phyloP scores from a whole-genome alignment of 2,797 vertebrate species.

The Neosalanx taihuensis region DNA sequence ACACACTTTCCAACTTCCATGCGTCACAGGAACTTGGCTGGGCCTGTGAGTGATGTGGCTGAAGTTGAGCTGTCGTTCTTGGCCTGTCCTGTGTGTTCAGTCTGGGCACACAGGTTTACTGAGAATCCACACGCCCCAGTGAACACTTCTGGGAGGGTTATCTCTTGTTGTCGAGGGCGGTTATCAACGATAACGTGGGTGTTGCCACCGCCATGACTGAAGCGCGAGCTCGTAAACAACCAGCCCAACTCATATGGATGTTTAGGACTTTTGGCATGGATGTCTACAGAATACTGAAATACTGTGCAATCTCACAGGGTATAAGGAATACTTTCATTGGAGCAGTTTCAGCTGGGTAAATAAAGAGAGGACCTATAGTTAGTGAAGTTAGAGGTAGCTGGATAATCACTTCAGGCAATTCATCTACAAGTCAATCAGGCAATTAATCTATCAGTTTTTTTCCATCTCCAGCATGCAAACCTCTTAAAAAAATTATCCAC shows the following conservation, averaged over 20 bases:
- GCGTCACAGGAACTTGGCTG: conserved; percentile 15
- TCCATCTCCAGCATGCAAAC: background rate
- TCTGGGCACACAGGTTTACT: background rate
- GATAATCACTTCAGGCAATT: no score
- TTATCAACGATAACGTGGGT: background rate
- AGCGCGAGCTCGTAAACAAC: background rate
- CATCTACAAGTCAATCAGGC: no score
- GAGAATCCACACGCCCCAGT: conserved; percentile 21
- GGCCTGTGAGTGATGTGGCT: conserved; percentile 16
- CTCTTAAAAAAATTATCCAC: background rate
- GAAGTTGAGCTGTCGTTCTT: background rate
- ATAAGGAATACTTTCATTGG: no score
- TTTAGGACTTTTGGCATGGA: no score
- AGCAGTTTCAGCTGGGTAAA: no score
- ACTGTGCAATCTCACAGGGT: no score
- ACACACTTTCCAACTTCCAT: background rate
- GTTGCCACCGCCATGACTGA: background rate
- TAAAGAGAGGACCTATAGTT: no score
- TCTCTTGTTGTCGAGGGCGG: conserved; percentile 18
- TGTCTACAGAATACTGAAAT: no score
- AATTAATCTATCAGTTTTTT: no score
- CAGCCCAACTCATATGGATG: background rate
- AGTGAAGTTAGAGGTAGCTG: no score
- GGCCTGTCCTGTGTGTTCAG: background rate
- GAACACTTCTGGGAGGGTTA: conserved; percentile 26